Evolutionary conservation across 2,113 vertebrate genomes (phyloP), one percentile per base, ranked within the genome.

Genomic region (Salvelinus alpinus): DNA sequence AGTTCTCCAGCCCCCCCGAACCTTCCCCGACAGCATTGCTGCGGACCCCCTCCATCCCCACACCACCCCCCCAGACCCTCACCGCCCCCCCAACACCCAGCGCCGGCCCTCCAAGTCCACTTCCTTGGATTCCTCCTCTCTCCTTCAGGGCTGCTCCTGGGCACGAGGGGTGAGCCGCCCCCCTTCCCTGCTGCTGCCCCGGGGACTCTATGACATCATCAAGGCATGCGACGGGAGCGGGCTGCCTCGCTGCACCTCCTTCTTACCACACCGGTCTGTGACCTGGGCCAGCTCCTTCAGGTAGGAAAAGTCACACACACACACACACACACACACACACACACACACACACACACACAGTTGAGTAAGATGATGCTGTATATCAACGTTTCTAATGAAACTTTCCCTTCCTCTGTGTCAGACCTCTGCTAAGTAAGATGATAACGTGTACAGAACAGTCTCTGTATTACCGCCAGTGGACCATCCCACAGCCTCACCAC

Each of bases 391-490:
- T 69, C 5, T 69, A 44, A 9, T 14, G 9, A 44, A 44, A 9
- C 38, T 44, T 44, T 44, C 38, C 47, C 9, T 44, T 11, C 13
- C 11, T 65, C 34, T 65, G 72, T 13, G 3, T 64, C 77, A 92
- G 97, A 14, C 98, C 98, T 1, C 88, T 96, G 18, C 94, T 98
- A 86, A 97, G 95, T 86, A 98, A 97, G 86, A 96, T 96, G 88
- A 99, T 99, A 97, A 99, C 98, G 0, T 97, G 95, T 86, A 99
- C 97, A 0, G 98, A 99, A 81, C 98, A 99, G 92, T 99, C 98
- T 0, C 94, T 99, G 0, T 99, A 99, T 84, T 99, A 99, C 83
- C 96, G 98, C 29, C 98, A 99, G 64, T 99, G 98, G 98, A 99
- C 96, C 0, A 91, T 95, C 11, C 96, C 98, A 44, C 94, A 93